Percentiles rank a stretch among this genome's conserved stretches.
Conservation (phyloP, 2,113 vertebrate species). For the Phaethon lepturus region DNA sequence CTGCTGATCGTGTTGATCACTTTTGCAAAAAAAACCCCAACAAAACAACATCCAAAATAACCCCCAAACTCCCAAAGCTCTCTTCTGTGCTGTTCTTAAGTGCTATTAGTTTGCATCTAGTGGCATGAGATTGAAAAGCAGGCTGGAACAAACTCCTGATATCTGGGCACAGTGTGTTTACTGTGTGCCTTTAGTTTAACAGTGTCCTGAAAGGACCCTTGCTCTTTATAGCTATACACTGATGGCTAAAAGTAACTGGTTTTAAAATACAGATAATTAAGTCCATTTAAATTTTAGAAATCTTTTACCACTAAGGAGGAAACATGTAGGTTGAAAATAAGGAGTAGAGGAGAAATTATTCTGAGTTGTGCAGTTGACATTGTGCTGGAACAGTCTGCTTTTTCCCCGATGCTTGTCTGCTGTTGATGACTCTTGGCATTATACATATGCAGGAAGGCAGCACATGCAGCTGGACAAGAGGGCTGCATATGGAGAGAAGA, state of each 20-base stretch:
- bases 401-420: background rate
- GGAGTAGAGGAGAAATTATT: background rate
- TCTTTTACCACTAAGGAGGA: background rate
- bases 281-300: background rate
- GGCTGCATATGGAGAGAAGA: background rate
- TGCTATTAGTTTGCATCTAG: background rate
- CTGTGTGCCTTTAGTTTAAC: background rate
- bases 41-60: background rate
- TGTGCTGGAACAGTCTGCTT: background rate
- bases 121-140: background rate
- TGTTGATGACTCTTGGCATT: background rate
- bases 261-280: background rate
- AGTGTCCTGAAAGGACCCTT: constrained; percentile 1
- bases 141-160: background rate
- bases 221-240: background rate
- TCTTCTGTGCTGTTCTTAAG: background rate
- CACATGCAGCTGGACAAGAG: background rate
- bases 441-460: background rate
- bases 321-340: background rate
- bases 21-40: background rate
- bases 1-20: background rate
- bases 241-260: background rate
- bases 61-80: background rate
- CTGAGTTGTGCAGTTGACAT: background rate
- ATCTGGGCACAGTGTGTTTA: background rate